Evolutionary conservation across 2,797 vertebrate species (phyloP).

Genomic region (Smutsia gigantea): DNA sequence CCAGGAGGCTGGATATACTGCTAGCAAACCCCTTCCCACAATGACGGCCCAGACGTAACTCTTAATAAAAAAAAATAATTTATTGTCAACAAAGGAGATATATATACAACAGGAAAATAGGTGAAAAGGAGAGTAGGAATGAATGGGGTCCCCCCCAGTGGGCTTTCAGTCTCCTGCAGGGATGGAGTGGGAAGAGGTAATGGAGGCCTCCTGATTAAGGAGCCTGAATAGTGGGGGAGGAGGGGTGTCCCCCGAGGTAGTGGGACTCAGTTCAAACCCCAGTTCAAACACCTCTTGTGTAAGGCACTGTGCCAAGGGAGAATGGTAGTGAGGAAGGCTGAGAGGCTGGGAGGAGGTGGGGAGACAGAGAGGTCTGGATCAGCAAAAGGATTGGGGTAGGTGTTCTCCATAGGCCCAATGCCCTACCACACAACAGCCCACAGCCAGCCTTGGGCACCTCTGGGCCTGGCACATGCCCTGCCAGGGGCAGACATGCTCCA

Average conservation of each 20-base stretch:
- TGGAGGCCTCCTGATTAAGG: slow-evolving; percentile 58
- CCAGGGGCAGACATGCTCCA: not conserved
- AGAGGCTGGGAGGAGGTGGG: not conserved
- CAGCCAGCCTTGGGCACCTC: not conserved
- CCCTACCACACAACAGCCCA: not conserved
- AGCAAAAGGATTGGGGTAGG: slow-evolving; percentile 55
- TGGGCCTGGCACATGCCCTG: not conserved
- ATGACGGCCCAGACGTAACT: slow-evolving; percentile 56
- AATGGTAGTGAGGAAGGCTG: not conserved
- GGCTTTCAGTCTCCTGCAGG: not conserved
- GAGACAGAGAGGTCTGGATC: not conserved
- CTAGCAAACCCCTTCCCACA: not conserved
- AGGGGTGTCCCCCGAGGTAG: slow-evolving; percentile 80
- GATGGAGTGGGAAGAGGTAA: slow-evolving; percentile 72
- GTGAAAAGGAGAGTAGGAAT: not conserved
- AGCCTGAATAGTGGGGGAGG: slow-evolving; percentile 71
- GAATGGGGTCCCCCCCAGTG: not conserved
- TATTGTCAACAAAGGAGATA: slow-evolving; percentile 82
- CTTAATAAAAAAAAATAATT: slow-evolving; percentile 84
- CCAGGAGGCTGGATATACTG: not conserved
- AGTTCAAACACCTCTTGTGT: slow-evolving; percentile 67
- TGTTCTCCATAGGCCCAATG: slow-evolving; percentile 78
- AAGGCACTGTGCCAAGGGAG: slow-evolving; percentile 83
- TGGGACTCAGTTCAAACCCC: slow-evolving; percentile 77
- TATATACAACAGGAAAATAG: slow-evolving; percentile 74